Conservation (phyloP, 2,797 vertebrate genomes). For the Nannoperca australis region DNA sequence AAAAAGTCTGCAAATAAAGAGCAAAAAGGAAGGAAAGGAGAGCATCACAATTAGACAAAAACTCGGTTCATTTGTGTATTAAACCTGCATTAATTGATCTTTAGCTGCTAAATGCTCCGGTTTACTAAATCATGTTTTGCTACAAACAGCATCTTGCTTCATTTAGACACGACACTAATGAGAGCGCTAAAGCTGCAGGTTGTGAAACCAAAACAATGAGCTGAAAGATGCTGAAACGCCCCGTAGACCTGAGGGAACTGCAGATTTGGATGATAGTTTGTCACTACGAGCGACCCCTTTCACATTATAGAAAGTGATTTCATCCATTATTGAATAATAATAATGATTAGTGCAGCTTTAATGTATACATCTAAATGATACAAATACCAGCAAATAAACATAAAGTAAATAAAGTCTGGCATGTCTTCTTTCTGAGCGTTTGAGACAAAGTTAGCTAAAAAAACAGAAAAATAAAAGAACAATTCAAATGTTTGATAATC, state of each 20-base stretch:
- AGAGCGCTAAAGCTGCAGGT: too few species aligned
- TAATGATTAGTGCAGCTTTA: conserved; percentile 3
- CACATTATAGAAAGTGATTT: background rate
- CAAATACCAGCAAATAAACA: background rate
- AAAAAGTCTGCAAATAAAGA: background rate
- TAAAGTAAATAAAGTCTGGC: too few species aligned
- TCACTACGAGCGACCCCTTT: background rate
- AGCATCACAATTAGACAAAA: background rate
- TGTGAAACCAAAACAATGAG: background rate
- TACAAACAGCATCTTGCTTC: background rate
- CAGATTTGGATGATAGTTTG: background rate
- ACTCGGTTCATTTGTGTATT: background rate
- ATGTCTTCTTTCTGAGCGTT: background rate
- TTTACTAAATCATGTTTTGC: background rate
- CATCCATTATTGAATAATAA: background rate
- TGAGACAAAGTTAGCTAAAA: background rate
- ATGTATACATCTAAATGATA: background rate
- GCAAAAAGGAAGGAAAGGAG: too few species aligned
- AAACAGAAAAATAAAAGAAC: background rate
- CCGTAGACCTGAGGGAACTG: too few species aligned
- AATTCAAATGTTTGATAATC: background rate
- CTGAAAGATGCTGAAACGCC: background rate
- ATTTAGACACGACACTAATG: too few species aligned
- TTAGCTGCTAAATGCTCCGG: background rate
- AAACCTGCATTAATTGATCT: background rate